Evolutionary conservation across 2,888 invertebrate species (phyloP), one percentile per base, ranked within the genome.

Genomic region (Syrphus vitripennis): DNA sequence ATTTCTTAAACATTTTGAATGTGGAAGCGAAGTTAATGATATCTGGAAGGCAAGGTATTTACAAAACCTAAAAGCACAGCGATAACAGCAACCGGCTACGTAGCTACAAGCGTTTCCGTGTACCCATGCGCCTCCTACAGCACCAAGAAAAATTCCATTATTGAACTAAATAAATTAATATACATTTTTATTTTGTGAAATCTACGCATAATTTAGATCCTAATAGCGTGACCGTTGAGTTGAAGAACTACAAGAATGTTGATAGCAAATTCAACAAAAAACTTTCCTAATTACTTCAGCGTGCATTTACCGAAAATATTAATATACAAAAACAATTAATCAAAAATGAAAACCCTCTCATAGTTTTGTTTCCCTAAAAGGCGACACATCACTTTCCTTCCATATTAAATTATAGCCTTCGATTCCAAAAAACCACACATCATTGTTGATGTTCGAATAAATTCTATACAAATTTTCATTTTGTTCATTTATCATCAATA

Each of bases 401-500:
- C 12, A 12, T 21, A 59, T 21, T 37, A 59, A 59, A 59, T 59
- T 37, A 59, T 21, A 37, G 37, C 37, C 19, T n/a, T 50, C 4
- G 4, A n/a, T 12, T 34, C 12, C 7, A 24, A 61, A n/a, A 2
- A 9, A 29, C 9, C 7, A 0, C 26, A n/a, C 40, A 26, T 26
- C 21, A 21, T 24, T 6, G 3, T 37, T 21, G 9, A 26, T 26
- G 12, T 24, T 21, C 12, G n/a, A 67, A 48, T n/a, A 67, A 67
- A 48, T 34, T 31, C 21, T 26, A 21, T 31, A 40, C 21, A 48
- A 29, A 65, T 67, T 48, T n/a, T 31, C 24, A 50, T 12, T n/a
- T 50, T 21, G 2, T n/a, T 37, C 71, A 80, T 84, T 71, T 70
- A 80, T 80, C 75, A 80, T 78, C 21, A 29, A 37, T 4, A 65